These are phyloP conservation scores for Tylochromis polylepis DNA, from an alignment of 2,113 vertebrate species.

Conservation along the genomic window DNA sequence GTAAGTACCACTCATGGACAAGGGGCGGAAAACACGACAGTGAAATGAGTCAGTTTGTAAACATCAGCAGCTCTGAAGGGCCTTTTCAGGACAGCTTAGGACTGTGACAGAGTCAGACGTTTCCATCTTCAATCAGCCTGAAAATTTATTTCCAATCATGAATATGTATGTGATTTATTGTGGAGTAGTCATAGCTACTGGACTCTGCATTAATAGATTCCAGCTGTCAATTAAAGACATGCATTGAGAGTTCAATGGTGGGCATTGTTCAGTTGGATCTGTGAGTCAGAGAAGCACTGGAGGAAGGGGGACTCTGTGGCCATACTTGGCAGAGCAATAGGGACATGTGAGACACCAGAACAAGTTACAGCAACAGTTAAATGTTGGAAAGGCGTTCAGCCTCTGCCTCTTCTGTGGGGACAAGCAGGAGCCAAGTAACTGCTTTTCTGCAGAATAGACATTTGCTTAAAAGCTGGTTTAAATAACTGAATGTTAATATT, in stretches of 20 bases:
- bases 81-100: constrained; percentile 26
- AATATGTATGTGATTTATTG: constrained; percentile 53
- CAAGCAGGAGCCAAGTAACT: constrained; percentile 3
- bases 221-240: constrained; percentile 61
- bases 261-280: constrained; percentile 64
- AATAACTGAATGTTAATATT: not conserved
- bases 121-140: not conserved
- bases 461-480: not conserved
- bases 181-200: constrained; percentile 57
- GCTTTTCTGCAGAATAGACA: not conserved
- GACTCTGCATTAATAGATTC: constrained; percentile 54
- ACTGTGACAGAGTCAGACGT: not conserved
- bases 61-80: constrained; percentile 25
- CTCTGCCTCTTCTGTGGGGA: constrained; percentile 24
- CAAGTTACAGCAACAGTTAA: constrained; percentile 28
- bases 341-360: constrained; percentile 65
- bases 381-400: constrained; percentile 39
- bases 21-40: constrained; percentile 52
- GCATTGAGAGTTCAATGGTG: constrained; percentile 64
- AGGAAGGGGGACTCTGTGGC: constrained; percentile 33
- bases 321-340: constrained; percentile 43
- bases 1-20: constrained; percentile 44
- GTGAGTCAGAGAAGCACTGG: constrained; percentile 57
- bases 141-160: constrained; percentile 38
- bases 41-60: constrained; percentile 50